A percentile compares a stretch with the other conserved stretches of the same genome.
Evolutionary conservation across 2,888 invertebrate species (phyloP).

Genomic region (Petrolisthes manimaculis): DNA sequence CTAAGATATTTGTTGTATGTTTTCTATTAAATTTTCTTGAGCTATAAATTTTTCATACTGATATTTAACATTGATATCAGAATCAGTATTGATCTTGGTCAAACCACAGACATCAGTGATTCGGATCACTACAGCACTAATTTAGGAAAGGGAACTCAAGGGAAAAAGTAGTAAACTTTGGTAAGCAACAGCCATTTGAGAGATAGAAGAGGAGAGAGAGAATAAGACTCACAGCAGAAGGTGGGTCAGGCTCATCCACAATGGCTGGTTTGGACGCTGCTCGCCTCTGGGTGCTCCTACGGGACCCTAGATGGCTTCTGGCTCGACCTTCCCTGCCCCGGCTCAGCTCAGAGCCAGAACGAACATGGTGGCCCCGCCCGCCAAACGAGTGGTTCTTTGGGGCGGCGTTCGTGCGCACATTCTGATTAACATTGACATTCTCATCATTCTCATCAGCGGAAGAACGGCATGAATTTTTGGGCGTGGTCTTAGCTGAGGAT

Average conservation of each 20-base stretch:
- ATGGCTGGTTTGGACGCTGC: conserved; percentile 64
- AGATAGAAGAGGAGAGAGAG: background rate
- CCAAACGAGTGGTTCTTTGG: conserved; percentile 49
- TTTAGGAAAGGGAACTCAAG: no score
- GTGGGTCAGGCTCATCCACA: conserved; percentile 64
- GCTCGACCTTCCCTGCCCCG: background rate
- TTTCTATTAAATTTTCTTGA: no score
- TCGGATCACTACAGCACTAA: no score
- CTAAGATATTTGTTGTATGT: no score
- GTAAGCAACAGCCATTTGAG: background rate
- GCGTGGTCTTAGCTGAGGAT: conserved; percentile 52
- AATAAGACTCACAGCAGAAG: conserved; percentile 53
- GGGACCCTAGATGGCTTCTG: conserved; percentile 16
- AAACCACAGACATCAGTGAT: no score
- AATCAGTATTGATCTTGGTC: no score
- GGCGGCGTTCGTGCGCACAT: background rate
- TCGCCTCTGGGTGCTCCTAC: conserved; percentile 61
- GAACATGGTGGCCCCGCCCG: conserved; percentile 41
- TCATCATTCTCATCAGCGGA: conserved; percentile 58
- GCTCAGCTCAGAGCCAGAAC: background rate
- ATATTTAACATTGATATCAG: no score
- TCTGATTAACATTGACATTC: conserved; percentile 30
- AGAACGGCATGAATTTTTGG: conserved; percentile 51
- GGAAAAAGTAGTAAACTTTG: no score
- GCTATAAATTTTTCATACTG: no score